Conservation (phyloP, 2,797 vertebrate genomes). For the Limosa lapponica region DNA sequence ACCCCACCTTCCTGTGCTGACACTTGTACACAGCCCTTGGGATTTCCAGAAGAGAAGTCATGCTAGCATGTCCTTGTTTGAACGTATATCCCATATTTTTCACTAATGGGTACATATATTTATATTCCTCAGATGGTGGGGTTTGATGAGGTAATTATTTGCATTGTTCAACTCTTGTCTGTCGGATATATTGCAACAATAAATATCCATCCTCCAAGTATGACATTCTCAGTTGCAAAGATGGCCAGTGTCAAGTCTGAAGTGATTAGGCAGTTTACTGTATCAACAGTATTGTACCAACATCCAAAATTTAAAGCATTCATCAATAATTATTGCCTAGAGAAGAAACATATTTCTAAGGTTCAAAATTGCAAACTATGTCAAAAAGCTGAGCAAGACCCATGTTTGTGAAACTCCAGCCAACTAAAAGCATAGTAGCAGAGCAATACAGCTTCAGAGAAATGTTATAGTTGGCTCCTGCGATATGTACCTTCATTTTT, state of each 20-base stretch:
- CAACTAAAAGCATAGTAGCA: neutral
- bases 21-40: neutral
- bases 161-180: neutral
- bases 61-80: neutral
- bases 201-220: neutral
- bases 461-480: conserved; percentile 7
- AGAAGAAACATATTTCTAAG: neutral
- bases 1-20: neutral
- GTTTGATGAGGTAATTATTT: neutral
- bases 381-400: neutral
- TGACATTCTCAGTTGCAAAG: neutral
- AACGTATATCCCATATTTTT: neutral
- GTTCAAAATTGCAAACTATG: neutral
- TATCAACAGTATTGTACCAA: neutral
- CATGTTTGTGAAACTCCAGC: neutral
- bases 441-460: neutral
- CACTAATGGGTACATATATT: neutral
- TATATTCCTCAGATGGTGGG: neutral
- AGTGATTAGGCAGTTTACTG: neutral
- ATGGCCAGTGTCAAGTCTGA: neutral
- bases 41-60: neutral
- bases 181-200: neutral
- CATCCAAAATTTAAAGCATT: neutral
- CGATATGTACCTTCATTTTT: neutral
- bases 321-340: neutral